Base-by-base conservation (phyloP, 2,888 invertebrate genomes). In the Antitype chi region DNA sequence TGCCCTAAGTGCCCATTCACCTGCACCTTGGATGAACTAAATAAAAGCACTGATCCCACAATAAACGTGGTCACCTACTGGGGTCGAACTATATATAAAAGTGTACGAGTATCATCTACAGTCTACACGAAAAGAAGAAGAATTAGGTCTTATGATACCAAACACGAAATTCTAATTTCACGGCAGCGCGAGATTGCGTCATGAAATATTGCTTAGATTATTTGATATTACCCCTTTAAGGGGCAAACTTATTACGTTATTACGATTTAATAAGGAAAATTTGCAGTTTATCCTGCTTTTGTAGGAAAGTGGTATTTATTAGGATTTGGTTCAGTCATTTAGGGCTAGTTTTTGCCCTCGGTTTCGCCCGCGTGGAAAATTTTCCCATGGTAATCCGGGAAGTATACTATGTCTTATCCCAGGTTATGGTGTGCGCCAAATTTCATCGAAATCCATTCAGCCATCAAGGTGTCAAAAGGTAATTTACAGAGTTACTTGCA, bases 141-240 rank as follows among this genome's bases (percentile, higher is more conserved):
- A 32, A 38, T 23, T 75, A n/a, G 38, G 52, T 59, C 49, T 63
- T 68, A 64, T 68, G 38, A 60, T n/a, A 63, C 25, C n/a, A 60
- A 76, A 77, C 8, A 60, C 25, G 60, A 55, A 64, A 63, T 80
- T 79, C 47, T 62, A 78, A 85, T 83, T 74, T 78, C 52, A 59
- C n/a, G 63, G 47, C 70, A 73, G 57, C 55, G 52, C 5, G 59
- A 66, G 53, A 79, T 57, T 25, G 59, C 52, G 66, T 59, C 62
- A 52, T 78, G 71, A 84, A 78, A 82, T 82, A 86, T 77, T 69
- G 52, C 84, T 80, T 73, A 74, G 81, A 84, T 86, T 86, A 84
- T 86, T 84, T 78, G 57, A 78, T 78, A 81, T 86, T 77, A 75
- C 77, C 25, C 72, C 49, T 38, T 59, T 60, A 73, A 52, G 52